Evolutionary conservation across 2,888 invertebrate species (phyloP).

Genomic region (Adineta ricciae): DNA sequence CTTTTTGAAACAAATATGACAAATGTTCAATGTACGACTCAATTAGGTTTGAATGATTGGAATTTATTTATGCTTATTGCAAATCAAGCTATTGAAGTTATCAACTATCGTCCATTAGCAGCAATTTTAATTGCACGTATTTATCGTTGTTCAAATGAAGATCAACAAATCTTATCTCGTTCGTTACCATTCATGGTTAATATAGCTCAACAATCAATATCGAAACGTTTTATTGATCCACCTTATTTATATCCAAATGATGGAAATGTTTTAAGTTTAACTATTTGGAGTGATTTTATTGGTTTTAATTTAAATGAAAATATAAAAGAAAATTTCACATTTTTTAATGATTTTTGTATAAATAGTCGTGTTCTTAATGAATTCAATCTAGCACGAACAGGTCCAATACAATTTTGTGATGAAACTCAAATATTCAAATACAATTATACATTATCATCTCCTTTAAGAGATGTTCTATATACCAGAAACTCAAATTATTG

Average conservation of each 20-base stretch:
- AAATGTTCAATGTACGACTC: background rate
- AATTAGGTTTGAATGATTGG: background rate
- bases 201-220: background rate
- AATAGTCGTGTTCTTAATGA: background rate
- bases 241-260: background rate
- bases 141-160: background rate
- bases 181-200: background rate
- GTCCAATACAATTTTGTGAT: background rate
- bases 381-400: background rate
- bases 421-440: background rate
- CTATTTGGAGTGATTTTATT: background rate
- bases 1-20: background rate
- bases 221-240: background rate
- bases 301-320: background rate
- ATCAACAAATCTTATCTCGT: background rate
- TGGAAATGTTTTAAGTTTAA: constrained; percentile 18
- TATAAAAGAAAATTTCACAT: background rate
- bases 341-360: constrained; percentile 10
- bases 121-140: background rate
- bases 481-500: background rate
- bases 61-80: background rate
- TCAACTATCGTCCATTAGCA: background rate
- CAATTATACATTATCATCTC: background rate
- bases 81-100: background rate
- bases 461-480: background rate